phyloP scores from a whole-genome alignment of 2,888 invertebrate genomes.

The Augiades crinisus region DNA sequence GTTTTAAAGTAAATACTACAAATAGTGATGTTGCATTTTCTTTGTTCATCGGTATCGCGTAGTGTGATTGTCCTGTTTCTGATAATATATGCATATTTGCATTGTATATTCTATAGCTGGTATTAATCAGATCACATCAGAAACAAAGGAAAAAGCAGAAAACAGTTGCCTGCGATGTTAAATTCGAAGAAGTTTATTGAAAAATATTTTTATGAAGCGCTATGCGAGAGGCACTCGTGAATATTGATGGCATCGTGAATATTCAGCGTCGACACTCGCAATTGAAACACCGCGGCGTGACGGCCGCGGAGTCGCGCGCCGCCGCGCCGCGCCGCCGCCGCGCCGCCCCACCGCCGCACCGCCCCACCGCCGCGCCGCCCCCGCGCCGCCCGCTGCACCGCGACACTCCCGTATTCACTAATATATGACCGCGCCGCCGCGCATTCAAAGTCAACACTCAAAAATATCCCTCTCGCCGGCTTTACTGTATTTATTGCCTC shows the following conservation, averaged over 20 bases:
- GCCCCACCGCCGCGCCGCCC: neutral
- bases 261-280: constrained; percentile 61
- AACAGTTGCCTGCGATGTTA: neutral
- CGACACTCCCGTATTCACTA: neutral
- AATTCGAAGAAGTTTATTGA: constrained; percentile 34
- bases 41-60: no score
- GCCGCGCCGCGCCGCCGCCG: constrained; percentile 1
- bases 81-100: no score
- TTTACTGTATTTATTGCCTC: constrained; percentile 13
- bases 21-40: no score
- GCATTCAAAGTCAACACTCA: constrained; percentile 20
- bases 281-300: constrained; percentile 59
- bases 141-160: neutral
- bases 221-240: constrained; percentile 50
- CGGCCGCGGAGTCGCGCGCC: constrained; percentile 32
- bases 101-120: no score
- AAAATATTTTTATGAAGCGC: constrained; percentile 37
- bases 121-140: no score
- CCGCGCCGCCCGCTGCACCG: neutral
- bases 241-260: constrained; percentile 69
- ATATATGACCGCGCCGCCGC: constrained; percentile 1
- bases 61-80: no score
- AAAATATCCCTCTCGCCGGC: constrained; percentile 12
- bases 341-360: constrained; percentile 12
- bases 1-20: no score